These are phyloP conservation scores for Tricholaema leucomelas DNA, from an alignment of 2,113 vertebrate genomes.

Conservation along the genomic window DNA sequence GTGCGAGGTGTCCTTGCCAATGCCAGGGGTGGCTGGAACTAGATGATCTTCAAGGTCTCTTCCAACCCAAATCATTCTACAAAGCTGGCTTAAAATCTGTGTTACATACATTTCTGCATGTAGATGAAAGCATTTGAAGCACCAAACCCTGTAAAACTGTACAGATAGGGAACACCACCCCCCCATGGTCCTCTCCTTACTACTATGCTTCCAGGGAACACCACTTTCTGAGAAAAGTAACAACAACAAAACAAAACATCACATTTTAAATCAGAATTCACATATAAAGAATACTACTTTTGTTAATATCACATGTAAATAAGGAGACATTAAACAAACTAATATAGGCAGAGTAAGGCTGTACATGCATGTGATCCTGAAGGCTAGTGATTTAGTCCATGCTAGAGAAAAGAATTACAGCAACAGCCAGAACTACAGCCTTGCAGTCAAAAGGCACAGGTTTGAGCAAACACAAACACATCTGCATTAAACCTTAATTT, in stretches of 20 bases:
- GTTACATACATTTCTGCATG: neutral
- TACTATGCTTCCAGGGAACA: neutral
- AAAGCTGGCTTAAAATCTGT: neutral
- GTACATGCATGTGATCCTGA: neutral
- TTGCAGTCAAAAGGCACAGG: neutral
- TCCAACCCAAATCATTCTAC: no score
- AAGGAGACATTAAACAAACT: neutral
- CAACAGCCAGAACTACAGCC: neutral
- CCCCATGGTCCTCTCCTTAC: rapidly evolving
- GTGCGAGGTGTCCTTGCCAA: no score
- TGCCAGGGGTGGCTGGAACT: no score
- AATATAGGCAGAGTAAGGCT: neutral
- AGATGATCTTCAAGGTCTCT: no score
- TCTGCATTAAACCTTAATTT: neutral
- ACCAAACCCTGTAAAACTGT: neutral
- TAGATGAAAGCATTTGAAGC: neutral
- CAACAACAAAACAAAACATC: neutral
- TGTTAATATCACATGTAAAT: neutral
- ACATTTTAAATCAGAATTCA: neutral
- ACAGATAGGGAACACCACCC: neutral
- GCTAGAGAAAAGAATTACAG: neutral
- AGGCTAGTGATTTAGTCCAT: neutral
- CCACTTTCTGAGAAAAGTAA: neutral
- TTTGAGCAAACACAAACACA: neutral
- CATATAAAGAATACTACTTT: neutral